These are phyloP conservation scores for Reticulitermes lucifugus DNA, from an alignment of 2,888 invertebrate genomes.

Conservation along the genomic window DNA sequence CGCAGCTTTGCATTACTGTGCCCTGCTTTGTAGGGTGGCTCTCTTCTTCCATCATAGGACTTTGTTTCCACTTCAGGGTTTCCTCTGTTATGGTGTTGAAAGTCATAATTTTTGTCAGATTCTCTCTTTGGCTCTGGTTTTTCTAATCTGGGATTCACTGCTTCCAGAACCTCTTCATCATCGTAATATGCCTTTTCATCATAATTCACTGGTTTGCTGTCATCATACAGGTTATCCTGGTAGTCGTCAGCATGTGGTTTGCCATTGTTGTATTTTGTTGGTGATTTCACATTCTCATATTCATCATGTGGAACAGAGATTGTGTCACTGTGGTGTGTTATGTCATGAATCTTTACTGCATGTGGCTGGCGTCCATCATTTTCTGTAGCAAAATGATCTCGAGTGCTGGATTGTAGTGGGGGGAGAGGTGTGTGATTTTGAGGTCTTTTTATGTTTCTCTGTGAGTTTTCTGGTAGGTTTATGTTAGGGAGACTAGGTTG, in stretches of 20 bases:
- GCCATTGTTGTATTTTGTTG: not conserved
- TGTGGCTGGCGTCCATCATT: not conserved
- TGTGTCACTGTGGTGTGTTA: not conserved
- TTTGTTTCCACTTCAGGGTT: not conserved
- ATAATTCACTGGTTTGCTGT: conserved; percentile 55
- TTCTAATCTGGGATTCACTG: conserved; percentile 30
- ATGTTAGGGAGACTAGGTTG: not conserved
- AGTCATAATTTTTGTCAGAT: not conserved
- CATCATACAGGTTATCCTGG: conserved; percentile 58
- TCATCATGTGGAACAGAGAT: conserved; percentile 18
- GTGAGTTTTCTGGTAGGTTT: not conserved
- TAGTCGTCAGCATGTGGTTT: not conserved
- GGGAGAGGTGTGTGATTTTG: not conserved
- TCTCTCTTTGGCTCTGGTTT: not conserved
- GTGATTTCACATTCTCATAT: conserved; percentile 26
- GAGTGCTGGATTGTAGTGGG: not conserved
- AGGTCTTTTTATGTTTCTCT: not conserved
- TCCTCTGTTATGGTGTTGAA: not conserved
- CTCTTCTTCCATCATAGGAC: not conserved
- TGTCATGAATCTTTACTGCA: not conserved
- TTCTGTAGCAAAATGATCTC: not conserved
- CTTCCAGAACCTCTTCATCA: conserved; percentile 58
- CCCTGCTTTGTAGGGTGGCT: not conserved
- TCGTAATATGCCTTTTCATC: conserved; percentile 59
- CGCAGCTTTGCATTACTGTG: conserved; percentile 52